Percentiles rank a stretch among this genome's conserved stretches.
Evolutionary conservation across 2,888 invertebrate genomes (phyloP).

Genomic region (Drosophila flavopinicola): DNA sequence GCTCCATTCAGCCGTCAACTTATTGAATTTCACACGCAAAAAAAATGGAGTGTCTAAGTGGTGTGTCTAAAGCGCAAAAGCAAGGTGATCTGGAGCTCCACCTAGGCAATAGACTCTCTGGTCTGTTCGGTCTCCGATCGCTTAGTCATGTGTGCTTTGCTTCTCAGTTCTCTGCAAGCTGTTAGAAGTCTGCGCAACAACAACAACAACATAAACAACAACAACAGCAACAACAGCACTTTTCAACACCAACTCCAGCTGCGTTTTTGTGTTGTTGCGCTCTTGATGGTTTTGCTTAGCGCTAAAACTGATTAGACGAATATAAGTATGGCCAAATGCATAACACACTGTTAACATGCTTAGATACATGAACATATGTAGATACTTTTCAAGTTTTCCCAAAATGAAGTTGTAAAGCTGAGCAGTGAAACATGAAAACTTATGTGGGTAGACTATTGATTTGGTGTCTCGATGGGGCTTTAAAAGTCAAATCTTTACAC

Average conservation of each 20-base stretch:
- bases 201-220: too few species aligned
- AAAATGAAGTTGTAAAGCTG: conserved; percentile 21
- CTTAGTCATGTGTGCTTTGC: conserved; percentile 50
- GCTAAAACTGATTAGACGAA: conserved; percentile 35
- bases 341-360: conserved; percentile 32
- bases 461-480: not conserved
- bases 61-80: conserved; percentile 29
- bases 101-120: conserved; percentile 18
- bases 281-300: conserved; percentile 21
- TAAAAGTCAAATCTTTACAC: too few species aligned
- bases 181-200: conserved; percentile 21
- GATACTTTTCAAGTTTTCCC: conserved; percentile 5
- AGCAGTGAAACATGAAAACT: not conserved
- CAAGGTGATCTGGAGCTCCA: conserved; percentile 69
- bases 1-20: conserved; percentile 46
- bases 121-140: conserved; percentile 30
- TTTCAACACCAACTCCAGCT: conserved; percentile 67
- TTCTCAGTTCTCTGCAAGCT: not conserved
- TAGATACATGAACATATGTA: conserved; percentile 18
- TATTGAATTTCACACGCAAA: conserved; percentile 79
- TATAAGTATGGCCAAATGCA: conserved; percentile 14
- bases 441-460: not conserved
- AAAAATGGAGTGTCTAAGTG: conserved; percentile 73
- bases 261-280: conserved; percentile 52
- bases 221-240: too few species aligned